A percentile compares a stretch with the other conserved stretches of the same genome.
phyloP scores from a whole-genome alignment of 2,888 invertebrate genomes.

The Perdita meconis region DNA sequence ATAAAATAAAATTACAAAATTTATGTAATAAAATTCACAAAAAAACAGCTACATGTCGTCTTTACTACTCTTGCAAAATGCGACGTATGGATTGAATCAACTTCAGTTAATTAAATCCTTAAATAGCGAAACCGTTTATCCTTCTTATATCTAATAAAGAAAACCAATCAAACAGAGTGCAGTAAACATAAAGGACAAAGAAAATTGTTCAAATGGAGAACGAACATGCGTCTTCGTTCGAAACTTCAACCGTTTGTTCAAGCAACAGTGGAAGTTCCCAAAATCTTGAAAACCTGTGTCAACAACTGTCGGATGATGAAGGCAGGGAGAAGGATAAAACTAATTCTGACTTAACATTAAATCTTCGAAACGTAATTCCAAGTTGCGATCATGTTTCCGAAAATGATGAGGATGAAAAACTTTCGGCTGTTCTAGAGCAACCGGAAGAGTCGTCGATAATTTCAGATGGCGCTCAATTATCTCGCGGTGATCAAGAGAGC shows the following conservation, averaged over 20 bases:
- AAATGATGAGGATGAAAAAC: conserved; percentile 68
- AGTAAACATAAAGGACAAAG: not conserved
- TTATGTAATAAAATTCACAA: not conserved
- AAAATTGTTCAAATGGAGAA: conserved; percentile 35
- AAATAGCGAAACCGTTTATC: conserved; percentile 10
- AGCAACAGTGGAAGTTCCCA: conserved; percentile 24
- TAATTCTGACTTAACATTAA: conserved; percentile 49
- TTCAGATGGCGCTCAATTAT: conserved; percentile 1
- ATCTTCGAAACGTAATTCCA: conserved; percentile 58
- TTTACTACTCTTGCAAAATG: not conserved
- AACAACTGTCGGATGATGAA: conserved; percentile 30
- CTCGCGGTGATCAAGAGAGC: conserved; percentile 2
- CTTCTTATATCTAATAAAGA: not conserved
- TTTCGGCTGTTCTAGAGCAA: conserved; percentile 69
- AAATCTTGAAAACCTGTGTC: conserved; percentile 22
- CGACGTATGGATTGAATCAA: conserved; percentile 9
- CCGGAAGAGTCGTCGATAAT: conserved; percentile 59
- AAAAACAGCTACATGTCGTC: conserved; percentile 30
- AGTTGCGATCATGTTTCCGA: conserved; percentile 45
- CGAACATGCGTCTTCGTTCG: conserved; percentile 37
- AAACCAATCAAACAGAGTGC: not conserved
- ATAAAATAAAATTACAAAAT: no score
- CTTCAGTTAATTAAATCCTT: conserved; percentile 31
- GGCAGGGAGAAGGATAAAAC: conserved; percentile 15
- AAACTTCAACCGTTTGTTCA: conserved; percentile 29